phyloP scores from a whole-genome alignment of 1,140 invertebrate genomes.

The Dreissena polymorpha region DNA sequence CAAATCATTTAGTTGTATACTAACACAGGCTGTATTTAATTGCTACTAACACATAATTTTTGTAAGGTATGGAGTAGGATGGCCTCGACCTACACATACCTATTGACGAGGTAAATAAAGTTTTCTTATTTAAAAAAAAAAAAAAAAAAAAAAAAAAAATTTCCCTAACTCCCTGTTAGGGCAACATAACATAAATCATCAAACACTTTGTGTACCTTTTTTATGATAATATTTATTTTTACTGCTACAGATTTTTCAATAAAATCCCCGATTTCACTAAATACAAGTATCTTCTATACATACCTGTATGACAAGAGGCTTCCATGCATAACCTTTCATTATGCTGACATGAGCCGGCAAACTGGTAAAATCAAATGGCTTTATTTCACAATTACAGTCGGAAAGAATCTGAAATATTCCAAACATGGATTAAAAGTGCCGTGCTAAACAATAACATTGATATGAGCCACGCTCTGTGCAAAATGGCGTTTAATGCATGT shows the following conservation, averaged over 20 bases:
- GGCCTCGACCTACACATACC: too few relatives aligned
- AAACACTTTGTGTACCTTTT: not conserved
- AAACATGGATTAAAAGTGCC: not conserved
- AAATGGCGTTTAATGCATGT: too few relatives aligned
- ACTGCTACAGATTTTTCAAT: not conserved
- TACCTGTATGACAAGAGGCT: slow-evolving; percentile 44
- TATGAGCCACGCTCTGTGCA: too few relatives aligned
- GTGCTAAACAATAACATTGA: not conserved
- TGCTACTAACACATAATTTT: too few relatives aligned
- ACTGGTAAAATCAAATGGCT: slow-evolving; percentile 16
- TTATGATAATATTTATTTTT: not conserved
- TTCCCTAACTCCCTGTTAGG: not conserved
- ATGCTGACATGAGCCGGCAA: slow-evolving; percentile 23
- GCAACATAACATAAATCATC: not conserved
- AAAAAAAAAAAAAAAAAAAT: too few relatives aligned
- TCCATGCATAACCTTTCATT: slow-evolving; percentile 52
- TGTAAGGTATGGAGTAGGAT: too few relatives aligned
- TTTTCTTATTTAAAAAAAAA: too few relatives aligned
- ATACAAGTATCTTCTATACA: not conserved
- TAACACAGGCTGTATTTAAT: too few relatives aligned
- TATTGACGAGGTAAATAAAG: too few relatives aligned
- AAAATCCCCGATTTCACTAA: not conserved
- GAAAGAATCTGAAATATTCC: not conserved
- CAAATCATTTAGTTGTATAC: too few relatives aligned
- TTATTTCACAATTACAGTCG: slow-evolving; percentile 30